These are phyloP conservation scores for Lasioglossum leucozonium DNA, from an alignment of 2,888 invertebrate species.

Conservation along the genomic window DNA sequence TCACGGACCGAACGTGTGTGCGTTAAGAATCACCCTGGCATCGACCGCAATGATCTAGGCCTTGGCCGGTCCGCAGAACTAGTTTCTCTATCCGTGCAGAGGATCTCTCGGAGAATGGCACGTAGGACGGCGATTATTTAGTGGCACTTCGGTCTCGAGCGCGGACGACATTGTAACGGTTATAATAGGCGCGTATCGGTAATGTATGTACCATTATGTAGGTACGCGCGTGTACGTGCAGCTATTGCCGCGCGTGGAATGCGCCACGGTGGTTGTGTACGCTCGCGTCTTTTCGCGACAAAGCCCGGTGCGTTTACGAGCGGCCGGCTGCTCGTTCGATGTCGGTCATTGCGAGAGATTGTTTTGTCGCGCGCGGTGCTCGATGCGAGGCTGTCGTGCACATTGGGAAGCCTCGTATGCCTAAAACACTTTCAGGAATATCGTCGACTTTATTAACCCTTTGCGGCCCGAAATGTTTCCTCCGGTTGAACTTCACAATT, in stretches of 20 bases:
- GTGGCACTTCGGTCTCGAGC: constrained; percentile 60
- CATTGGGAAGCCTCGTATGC: not conserved
- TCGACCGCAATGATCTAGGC: constrained; percentile 71
- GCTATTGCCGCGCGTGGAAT: constrained; percentile 58
- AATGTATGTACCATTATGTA: constrained; percentile 62
- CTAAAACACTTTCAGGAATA: not conserved
- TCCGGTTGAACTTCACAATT: too few species aligned
- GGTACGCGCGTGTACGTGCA: constrained; percentile 44
- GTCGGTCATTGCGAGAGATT: constrained; percentile 30
- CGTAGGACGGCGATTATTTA: constrained; percentile 73
- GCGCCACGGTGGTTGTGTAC: constrained; percentile 42
- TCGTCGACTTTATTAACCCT: not conserved
- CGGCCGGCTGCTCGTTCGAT: constrained; percentile 15
- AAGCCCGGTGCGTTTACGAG: constrained; percentile 41
- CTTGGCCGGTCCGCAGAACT: constrained; percentile 71
- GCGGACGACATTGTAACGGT: constrained; percentile 67
- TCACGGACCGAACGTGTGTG: constrained; percentile 35
- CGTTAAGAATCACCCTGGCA: constrained; percentile 67
- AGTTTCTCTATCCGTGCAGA: constrained; percentile 74
- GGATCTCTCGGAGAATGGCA: constrained; percentile 72
- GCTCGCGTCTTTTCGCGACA: constrained; percentile 31
- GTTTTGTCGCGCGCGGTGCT: constrained; percentile 20
- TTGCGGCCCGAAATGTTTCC: not conserved
- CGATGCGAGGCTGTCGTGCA: not conserved
- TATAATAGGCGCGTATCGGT: constrained; percentile 68